Evolutionary conservation across 2,113 vertebrate species (phyloP).

Genomic region (Octodon degus): DNA sequence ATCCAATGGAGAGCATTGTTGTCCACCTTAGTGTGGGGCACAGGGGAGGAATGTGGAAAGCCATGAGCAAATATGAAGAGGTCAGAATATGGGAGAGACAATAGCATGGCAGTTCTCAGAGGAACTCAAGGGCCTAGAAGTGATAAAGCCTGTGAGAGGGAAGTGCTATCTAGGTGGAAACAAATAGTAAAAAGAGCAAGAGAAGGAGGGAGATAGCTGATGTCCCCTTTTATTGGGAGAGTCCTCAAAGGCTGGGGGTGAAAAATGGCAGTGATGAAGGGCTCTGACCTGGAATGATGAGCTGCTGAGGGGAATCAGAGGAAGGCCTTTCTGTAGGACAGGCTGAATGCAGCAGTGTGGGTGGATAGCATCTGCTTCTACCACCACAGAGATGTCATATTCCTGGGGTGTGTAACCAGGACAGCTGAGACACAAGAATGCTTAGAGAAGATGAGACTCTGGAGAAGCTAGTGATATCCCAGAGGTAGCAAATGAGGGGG

Average conservation of each 20-base stretch:
- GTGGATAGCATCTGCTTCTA: neutral
- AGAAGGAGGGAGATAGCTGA: neutral
- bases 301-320: neutral
- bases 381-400: neutral
- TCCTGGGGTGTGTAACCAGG: constrained; percentile 20
- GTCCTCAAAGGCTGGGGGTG: neutral
- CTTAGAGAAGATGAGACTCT: neutral
- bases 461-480: neutral
- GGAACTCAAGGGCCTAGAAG: constrained; percentile 17
- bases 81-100: constrained; percentile 37
- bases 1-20: neutral
- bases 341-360: neutral
- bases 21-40: neutral
- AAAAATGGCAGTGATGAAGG: constrained; percentile 21
- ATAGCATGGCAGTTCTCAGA: neutral
- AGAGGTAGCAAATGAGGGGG: neutral
- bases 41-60: neutral
- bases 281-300: neutral
- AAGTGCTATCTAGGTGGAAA: constrained; percentile 10
- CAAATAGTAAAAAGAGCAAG: constrained; percentile 22
- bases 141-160: neutral
- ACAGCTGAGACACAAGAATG: neutral
- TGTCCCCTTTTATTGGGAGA: constrained; percentile 1
- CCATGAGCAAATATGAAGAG: constrained; percentile 27
- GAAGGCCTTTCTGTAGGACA: neutral